Evolutionary conservation across 2,113 vertebrate species (phyloP), one percentile per base, ranked within the genome.

Genomic region (Neolamprologus falcicula): DNA sequence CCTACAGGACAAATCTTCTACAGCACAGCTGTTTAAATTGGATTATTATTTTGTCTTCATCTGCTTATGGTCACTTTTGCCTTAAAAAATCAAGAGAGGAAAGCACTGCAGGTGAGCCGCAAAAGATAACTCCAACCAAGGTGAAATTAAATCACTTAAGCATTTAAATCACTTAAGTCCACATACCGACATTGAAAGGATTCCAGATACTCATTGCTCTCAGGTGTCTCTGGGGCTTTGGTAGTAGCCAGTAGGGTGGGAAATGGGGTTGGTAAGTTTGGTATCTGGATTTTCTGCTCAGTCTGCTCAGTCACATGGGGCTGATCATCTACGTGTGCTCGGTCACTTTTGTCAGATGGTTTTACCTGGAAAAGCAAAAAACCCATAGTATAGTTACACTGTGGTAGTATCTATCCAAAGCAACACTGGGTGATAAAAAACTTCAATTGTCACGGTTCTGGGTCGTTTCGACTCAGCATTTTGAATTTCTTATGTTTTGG

Each of bases 401-500:
- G 24, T 57, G 21, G 53, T 55, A 55, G 53, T 55, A 1, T 55
- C 53, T 55, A 55, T 28, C 12, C 54, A 14, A 13, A 57, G 54
- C 12, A 26, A 57, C 54, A 26, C 4, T 8, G 12, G 21, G 21
- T 26, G 21, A 57, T 57, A 57, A 26, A 14, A 7, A 14, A 26
- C 54, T 26, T 26, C 12, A 53, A 2, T 53, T 53, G 52, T 53
- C 52, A n/a, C 9, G 3, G 52, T 53, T 53, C 52, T 53, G 52
- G 19, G 52, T 53, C 1, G 0, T 53, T 53, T 53, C 5, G 2
- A 53, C 52, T 0, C 52, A 53, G 52, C 5, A 53, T 52, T 52
- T 52, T 53, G 9, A 53, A 53, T 53, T 53, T 53, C 50, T 53
- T n/a, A 53, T n/a, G 5, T 53, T 53, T 53, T 53, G 0, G 50